These are phyloP conservation scores for Carabus problematicus DNA, from an alignment of 2,888 invertebrate genomes.

Conservation along the genomic window DNA sequence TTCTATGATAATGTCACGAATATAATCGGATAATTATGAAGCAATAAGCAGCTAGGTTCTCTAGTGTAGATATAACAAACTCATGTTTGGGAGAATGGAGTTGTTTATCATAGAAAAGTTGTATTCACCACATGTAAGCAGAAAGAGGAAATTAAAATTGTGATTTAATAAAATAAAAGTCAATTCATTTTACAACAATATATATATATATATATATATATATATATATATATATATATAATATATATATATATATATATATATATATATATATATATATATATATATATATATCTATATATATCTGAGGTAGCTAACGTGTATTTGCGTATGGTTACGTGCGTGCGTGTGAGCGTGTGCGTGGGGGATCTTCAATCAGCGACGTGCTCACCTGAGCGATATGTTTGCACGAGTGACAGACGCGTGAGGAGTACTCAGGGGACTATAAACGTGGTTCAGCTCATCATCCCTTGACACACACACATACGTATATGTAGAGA, in stretches of 20 bases:
- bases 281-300: neutral
- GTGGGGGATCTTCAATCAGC: conserved; percentile 22
- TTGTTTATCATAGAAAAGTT: no score
- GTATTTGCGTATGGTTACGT: neutral
- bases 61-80: no score
- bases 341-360: conserved; percentile 4
- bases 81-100: no score
- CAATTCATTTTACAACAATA: no score
- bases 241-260: no score
- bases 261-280: neutral
- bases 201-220: no score
- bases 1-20: neutral
- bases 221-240: no score
- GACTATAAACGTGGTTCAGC: conserved; percentile 33
- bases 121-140: no score
- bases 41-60: no score
- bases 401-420: conserved; percentile 27
- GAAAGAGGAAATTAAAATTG: no score
- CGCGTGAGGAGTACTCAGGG: conserved; percentile 24
- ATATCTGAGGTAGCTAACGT: neutral
- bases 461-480: conserved; percentile 30
- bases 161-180: no score
- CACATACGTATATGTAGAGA: no score
- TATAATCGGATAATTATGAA: neutral
- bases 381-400: conserved; percentile 20